These are phyloP conservation scores for Bombus turneri DNA, from an alignment of 1,140 invertebrate genomes.

Conservation along the genomic window DNA sequence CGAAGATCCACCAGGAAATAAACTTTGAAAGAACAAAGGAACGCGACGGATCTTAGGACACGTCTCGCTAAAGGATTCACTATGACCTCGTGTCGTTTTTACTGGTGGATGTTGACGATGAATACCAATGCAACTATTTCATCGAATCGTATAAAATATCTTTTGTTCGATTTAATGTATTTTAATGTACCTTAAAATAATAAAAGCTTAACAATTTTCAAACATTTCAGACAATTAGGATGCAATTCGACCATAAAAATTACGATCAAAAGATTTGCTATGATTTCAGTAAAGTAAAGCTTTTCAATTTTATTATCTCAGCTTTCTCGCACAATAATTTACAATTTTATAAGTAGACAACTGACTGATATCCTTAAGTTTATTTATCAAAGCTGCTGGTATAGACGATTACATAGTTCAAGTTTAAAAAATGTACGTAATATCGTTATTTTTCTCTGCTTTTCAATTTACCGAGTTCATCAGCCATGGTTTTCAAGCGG, in stretches of 20 bases:
- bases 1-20: not conserved
- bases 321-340: not conserved
- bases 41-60: not conserved
- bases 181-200: not conserved
- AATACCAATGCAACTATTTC: not conserved
- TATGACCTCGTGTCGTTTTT: not conserved
- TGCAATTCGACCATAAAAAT: not conserved
- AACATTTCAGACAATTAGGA: not conserved
- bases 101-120: too few species aligned
- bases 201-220: too few species aligned
- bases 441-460: not conserved
- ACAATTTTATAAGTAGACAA: not conserved
- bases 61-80: not conserved
- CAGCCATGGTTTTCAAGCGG: not conserved
- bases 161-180: not conserved
- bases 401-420: too few species aligned
- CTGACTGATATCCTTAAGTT: not conserved
- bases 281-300: too few species aligned
- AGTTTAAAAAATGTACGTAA: not conserved
- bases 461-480: not conserved
- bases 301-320: too few species aligned
- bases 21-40: not conserved
- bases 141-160: too few species aligned
- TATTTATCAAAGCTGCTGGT: not conserved
- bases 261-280: too few species aligned